Conservation (phyloP, 2,797 vertebrate genomes). For the Poeciliopsis infans region DNA sequence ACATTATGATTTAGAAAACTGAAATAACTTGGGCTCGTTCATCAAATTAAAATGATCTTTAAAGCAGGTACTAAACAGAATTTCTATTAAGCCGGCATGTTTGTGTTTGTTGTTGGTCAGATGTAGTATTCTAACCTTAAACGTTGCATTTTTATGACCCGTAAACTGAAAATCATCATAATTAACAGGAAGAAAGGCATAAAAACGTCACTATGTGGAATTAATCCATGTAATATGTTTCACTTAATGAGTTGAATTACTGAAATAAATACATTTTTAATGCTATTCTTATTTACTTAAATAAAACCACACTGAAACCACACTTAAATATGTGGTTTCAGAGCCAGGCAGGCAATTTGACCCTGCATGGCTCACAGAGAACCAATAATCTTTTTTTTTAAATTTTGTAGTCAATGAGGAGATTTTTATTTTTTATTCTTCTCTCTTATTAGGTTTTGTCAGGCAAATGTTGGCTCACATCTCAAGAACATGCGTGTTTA, state of each 20-base stretch:
- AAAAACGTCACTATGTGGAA: background rate
- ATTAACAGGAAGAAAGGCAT: background rate
- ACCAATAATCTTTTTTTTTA: background rate
- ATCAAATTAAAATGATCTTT: background rate
- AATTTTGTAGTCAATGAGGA: background rate
- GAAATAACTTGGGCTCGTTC: background rate
- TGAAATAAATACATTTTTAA: background rate
- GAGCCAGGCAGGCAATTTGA: background rate
- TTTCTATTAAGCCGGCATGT: background rate
- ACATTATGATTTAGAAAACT: background rate
- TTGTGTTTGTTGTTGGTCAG: background rate
- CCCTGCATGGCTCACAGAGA: background rate
- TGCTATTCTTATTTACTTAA: background rate
- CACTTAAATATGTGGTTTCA: background rate
- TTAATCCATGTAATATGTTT: background rate
- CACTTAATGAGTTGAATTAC: background rate
- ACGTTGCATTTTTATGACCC: background rate
- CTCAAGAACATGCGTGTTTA: constrained; percentile 72
- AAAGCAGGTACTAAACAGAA: background rate
- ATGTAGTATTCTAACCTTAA: background rate
- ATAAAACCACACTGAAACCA: no score
- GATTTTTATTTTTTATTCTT: constrained; percentile 25
- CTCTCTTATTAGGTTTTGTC: constrained; percentile 33
- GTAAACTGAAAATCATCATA: background rate
- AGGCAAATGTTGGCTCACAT: constrained; percentile 46